Evolutionary conservation across 2,888 invertebrate genomes (phyloP).

Genomic region (Emmelina monodactyla): DNA sequence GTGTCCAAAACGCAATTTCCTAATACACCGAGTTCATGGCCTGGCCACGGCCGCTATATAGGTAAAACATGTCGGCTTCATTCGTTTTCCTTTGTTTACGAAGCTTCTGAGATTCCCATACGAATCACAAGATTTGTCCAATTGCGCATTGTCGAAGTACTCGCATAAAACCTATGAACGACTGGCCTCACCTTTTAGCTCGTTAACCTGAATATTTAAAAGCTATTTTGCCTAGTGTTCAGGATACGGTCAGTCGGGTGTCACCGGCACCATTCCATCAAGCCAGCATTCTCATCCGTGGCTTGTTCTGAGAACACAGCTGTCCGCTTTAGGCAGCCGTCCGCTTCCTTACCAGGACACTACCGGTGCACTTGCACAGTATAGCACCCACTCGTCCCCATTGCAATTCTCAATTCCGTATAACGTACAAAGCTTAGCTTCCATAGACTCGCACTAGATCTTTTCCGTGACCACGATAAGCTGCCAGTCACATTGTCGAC

Average conservation of each 20-base stretch:
- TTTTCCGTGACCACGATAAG: neutral
- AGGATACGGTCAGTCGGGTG: neutral
- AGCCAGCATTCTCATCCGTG: neutral
- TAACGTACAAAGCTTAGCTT: neutral
- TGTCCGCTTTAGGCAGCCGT: neutral
- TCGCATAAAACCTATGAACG: no score
- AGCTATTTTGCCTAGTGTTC: no score
- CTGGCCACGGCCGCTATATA: no score
- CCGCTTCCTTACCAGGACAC: neutral
- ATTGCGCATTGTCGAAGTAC: no score
- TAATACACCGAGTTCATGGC: no score
- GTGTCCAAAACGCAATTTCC: no score
- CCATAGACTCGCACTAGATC: neutral
- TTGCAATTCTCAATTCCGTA: neutral
- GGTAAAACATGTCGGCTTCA: no score
- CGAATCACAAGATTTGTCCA: no score
- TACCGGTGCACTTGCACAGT: neutral
- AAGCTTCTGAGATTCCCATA: no score
- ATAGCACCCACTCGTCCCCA: neutral
- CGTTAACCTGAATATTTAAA: no score
- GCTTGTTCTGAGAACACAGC: neutral
- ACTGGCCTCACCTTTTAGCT: no score
- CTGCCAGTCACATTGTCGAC: neutral
- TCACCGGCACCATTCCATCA: neutral
- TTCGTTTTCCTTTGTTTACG: no score